phyloP scores from a whole-genome alignment of 2,113 vertebrate species.

The Pyxicephalus adspersus region DNA sequence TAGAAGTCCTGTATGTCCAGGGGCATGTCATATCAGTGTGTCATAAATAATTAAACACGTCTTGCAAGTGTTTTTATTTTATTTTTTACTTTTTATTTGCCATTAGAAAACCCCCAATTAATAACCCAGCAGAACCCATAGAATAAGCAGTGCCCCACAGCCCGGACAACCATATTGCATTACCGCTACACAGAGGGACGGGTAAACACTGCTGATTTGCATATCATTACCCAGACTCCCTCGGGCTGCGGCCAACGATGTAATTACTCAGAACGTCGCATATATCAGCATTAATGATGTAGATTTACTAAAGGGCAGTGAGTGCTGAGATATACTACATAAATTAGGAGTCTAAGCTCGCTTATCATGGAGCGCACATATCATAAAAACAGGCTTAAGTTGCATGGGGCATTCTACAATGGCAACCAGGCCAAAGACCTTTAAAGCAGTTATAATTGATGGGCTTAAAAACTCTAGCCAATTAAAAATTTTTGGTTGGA shows the following conservation, averaged over 20 bases:
- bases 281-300: conserved; percentile 28
- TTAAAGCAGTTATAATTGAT: no score
- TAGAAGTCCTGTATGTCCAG: background rate
- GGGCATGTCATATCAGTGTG: background rate
- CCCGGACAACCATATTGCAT: background rate
- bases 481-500: no score
- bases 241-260: background rate
- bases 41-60: background rate
- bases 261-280: conserved; percentile 23
- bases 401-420: background rate
- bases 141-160: background rate
- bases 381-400: background rate
- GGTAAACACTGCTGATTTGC: background rate
- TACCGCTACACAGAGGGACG: background rate
- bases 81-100: background rate
- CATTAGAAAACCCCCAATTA: conserved; percentile 11
- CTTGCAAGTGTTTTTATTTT: background rate
- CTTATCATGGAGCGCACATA: background rate
- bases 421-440: background rate
- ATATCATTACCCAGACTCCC: conserved; percentile 17
- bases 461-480: no score
- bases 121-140: background rate
- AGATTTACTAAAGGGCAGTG: conserved; percentile 15
- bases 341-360: background rate
- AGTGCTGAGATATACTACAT: background rate